Evolutionary conservation across 2,888 invertebrate species (phyloP).

Genomic region (Bedellia somnulentella): DNA sequence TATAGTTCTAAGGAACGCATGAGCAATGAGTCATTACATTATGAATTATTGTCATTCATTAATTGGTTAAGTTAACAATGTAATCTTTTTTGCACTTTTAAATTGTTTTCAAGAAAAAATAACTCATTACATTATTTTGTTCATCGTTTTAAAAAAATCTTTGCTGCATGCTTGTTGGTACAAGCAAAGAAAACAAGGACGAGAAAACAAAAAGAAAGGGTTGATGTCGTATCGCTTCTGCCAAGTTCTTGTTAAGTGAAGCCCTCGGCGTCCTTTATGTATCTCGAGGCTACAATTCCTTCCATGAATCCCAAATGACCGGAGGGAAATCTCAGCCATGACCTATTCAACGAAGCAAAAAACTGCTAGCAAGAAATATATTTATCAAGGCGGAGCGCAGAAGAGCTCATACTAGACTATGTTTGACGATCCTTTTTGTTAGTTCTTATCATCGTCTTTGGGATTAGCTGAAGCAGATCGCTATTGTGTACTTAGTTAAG

Average conservation of each 20-base stretch:
- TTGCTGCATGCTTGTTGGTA: neutral
- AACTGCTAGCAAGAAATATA: conserved; percentile 16
- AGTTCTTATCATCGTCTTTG: no score
- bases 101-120: no score
- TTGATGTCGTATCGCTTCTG: conserved; percentile 24
- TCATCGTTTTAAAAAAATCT: neutral
- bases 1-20: no score
- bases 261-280: conserved; percentile 55
- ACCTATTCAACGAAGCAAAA: conserved; percentile 47
- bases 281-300: conserved; percentile 54
- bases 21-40: no score
- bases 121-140: no score
- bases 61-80: no score
- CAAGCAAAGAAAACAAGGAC: neutral
- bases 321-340: conserved; percentile 60
- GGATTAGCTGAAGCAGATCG: no score
- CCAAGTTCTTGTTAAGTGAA: conserved; percentile 37
- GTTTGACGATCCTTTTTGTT: no score
- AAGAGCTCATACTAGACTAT: conserved; percentile 1
- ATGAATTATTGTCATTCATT: no score
- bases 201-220: conserved; percentile 15
- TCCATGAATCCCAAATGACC: conserved; percentile 61
- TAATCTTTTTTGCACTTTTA: no score
- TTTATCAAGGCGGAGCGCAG: conserved; percentile 3
- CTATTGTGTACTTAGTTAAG: no score